phyloP scores from a whole-genome alignment of 2,113 vertebrate genomes.

The Gnathonemus echidnorhynchus region DNA sequence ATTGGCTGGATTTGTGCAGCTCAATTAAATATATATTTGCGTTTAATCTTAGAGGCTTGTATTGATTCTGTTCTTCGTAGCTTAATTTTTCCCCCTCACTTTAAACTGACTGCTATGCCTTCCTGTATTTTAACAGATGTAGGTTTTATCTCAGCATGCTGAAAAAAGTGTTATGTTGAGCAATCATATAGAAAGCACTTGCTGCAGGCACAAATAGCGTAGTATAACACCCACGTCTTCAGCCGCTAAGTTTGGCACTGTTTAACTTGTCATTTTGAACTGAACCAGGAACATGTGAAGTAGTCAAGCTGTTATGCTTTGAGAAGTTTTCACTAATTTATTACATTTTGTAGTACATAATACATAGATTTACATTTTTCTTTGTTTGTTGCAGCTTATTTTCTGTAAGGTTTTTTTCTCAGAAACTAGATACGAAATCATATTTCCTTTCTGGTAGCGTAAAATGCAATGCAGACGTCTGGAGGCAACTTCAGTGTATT shows the following conservation, averaged over 20 bases:
- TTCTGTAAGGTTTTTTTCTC: neutral
- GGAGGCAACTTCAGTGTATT: conserved; percentile 38
- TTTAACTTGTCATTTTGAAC: conserved; percentile 45
- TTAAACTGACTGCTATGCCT: neutral
- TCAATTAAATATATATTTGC: neutral
- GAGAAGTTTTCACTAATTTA: conserved; percentile 1
- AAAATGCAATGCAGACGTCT: conserved; percentile 3
- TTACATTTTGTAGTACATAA: neutral
- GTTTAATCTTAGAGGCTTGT: conserved; percentile 17
- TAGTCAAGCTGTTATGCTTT: conserved; percentile 20
- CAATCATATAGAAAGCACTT: conserved; percentile 26
- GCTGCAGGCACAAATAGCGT: conserved; percentile 23
- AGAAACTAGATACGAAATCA: neutral
- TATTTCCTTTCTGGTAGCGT: neutral
- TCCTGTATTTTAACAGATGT: conserved; percentile 15
- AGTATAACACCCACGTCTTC: conserved; percentile 44
- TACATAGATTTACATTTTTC: neutral
- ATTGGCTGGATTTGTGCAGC: conserved; percentile 2
- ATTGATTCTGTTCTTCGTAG: neutral
- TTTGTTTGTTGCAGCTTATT: neutral
- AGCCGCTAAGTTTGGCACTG: conserved; percentile 34
- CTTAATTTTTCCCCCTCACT: conserved; percentile 16
- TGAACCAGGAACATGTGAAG: conserved; percentile 44
- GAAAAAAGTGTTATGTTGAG: conserved; percentile 48
- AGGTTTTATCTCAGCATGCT: conserved; percentile 30